Evolutionary conservation across 2,113 vertebrate genomes (phyloP), one percentile per base, ranked within the genome.

Genomic region (Bambusicola thoracicus): DNA sequence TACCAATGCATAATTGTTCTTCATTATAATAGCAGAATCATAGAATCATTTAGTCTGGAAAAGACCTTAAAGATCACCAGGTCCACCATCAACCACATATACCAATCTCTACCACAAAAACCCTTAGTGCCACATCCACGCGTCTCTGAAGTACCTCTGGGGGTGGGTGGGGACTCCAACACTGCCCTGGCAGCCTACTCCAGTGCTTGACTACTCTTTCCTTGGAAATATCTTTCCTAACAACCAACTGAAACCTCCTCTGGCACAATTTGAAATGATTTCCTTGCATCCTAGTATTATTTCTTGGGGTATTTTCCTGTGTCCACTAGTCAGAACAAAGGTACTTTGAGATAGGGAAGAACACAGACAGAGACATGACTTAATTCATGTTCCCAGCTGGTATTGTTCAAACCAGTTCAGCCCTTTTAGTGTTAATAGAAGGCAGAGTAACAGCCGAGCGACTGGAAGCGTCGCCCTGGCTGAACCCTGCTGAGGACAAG

Each of bases 371-470:
- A 51, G 17, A 30, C 32, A 21, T 21, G 30, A 29, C 44, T 38
- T 74, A n/a, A 36, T 34, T 65, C 48, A 21, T 1, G 1, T 8
- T 29, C 36, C 48, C 6, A 11, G 16, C 6, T 38, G 25, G 36
- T 27, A 4, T 1, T 4, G 49, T 29, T 32, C 0, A 0, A 38
- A 43, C 10, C 22, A 4, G 14, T n/a, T 55, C 2, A 2, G 30
- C n/a, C 48, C 36, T 48, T 53, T 49, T 7, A 55, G 32, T 8
- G 15, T 86, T 55, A 43, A 62, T 14, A 44, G 62, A 30, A 34
- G 36, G 49, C 67, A 63, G 29, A 74, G 61, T 19, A 68, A 21
- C 58, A 61, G 25, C 59, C 4, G 1, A 24, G 30, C 20, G 56
- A 5, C 72, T 67, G 66, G 61, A 82, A 34, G 48, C 13, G 0